Conservation (phyloP, 1,140 invertebrate species). For the Ostrea denselamellosa region DNA sequence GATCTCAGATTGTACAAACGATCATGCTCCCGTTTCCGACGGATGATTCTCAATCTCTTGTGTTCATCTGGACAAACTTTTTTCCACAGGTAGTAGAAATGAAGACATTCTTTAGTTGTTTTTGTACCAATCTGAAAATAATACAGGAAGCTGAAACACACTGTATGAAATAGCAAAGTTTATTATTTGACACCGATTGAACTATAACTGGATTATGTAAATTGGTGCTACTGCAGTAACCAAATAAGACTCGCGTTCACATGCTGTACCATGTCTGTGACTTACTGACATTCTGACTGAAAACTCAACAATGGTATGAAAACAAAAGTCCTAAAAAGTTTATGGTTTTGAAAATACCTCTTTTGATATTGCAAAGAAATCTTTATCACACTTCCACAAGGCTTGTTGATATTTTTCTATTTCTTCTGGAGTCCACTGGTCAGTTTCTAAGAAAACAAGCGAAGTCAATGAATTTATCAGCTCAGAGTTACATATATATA, state of each 20-base stretch:
- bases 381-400: conserved; percentile 93
- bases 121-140: conserved; percentile 88
- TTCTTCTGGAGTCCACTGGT: conserved; percentile 91
- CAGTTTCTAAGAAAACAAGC: conserved; percentile 81
- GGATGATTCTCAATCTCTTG: conserved; percentile 82
- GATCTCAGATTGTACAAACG: conserved; percentile 77
- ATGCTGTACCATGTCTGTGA: too few species aligned
- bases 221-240: too few species aligned
- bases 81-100: conserved; percentile 99
- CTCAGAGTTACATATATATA: neutral
- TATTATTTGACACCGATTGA: too few species aligned
- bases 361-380: conserved; percentile 92
- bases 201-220: too few species aligned
- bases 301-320: neutral
- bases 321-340: neutral
- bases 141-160: too few species aligned
- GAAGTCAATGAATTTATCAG: neutral
- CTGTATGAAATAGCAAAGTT: too few species aligned
- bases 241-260: too few species aligned
- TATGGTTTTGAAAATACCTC: conserved; percentile 83
- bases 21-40: conserved; percentile 78
- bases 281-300: neutral
- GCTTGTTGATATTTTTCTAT: conserved; percentile 93
- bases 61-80: conserved; percentile 89
- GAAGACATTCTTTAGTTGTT: conserved; percentile 94